These are phyloP conservation scores for Plecturocebus donacophilus DNA, from an alignment of 2,113 vertebrate species.

Conservation along the genomic window DNA sequence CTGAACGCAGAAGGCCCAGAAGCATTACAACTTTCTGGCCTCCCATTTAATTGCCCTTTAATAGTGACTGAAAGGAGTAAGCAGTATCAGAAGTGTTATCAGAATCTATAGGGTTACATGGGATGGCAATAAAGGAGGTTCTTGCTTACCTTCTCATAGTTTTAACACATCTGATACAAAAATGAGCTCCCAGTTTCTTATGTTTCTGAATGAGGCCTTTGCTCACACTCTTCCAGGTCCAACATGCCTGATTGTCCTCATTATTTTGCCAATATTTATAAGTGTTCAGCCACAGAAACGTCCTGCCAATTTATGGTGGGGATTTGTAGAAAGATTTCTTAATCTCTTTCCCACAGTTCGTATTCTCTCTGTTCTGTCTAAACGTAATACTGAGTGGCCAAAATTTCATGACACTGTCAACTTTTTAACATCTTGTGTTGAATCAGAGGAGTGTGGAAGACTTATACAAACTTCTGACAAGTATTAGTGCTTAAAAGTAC, in stretches of 20 bases:
- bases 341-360: neutral
- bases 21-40: neutral
- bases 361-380: neutral
- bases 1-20: neutral
- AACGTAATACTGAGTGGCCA: neutral
- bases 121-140: neutral
- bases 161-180: neutral
- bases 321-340: neutral
- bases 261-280: constrained; percentile 18
- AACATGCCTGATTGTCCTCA: neutral
- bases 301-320: neutral
- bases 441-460: neutral
- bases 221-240: neutral
- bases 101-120: neutral
- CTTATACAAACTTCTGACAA: neutral
- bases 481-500: neutral
- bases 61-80: constrained; percentile 19
- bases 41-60: constrained; percentile 46
- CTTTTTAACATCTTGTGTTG: neutral
- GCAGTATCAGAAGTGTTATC: neutral
- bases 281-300: neutral
- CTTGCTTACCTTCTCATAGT: neutral
- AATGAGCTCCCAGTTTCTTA: neutral
- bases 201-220: neutral
- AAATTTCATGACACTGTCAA: neutral